Percentiles rank a stretch among this genome's conserved stretches.
phyloP scores from a whole-genome alignment of 1,140 invertebrate species.

The Doryteuthis pealeii region DNA sequence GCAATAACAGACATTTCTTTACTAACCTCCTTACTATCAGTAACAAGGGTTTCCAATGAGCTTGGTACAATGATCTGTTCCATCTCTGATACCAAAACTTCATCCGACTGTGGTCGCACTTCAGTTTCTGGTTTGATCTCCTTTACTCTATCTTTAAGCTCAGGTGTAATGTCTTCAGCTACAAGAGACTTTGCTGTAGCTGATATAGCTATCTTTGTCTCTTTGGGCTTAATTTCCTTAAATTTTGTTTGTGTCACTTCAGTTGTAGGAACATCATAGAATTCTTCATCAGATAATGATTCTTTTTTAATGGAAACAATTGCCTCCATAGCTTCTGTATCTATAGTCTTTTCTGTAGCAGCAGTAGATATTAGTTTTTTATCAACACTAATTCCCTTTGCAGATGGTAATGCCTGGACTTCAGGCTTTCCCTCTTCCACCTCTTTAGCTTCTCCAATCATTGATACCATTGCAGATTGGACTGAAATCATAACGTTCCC shows the following conservation, averaged over 20 bases:
- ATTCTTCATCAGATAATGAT: background rate
- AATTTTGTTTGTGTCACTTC: background rate
- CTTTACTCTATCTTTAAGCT: slow-evolving; percentile 13
- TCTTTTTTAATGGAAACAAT: background rate
- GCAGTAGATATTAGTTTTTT: slow-evolving; percentile 8
- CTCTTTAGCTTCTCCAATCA: background rate
- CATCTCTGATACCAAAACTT: background rate
- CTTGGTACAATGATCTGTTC: slow-evolving; percentile 25
- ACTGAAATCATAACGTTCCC: background rate
- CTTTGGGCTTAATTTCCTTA: background rate
- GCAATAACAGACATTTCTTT: slow-evolving; percentile 9
- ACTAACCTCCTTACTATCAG: background rate
- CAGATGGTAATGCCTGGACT: slow-evolving; percentile 9
- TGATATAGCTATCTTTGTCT: background rate
- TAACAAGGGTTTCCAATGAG: background rate
- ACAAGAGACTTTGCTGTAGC: background rate
- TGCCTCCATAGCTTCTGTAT: slow-evolving; percentile 1
- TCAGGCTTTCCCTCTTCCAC: slow-evolving; percentile 14
- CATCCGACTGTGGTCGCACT: background rate
- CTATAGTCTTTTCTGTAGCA: background rate
- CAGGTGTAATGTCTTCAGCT: slow-evolving; percentile 1
- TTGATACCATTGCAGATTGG: slow-evolving; percentile 17
- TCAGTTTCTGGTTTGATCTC: slow-evolving; percentile 22
- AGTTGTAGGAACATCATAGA: background rate
- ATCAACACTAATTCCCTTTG: slow-evolving; percentile 19